A percentile compares a stretch with the other conserved stretches of the same genome.
Evolutionary conservation across 2,113 vertebrate genomes (phyloP).

Genomic region (Poicephalus meyeri): DNA sequence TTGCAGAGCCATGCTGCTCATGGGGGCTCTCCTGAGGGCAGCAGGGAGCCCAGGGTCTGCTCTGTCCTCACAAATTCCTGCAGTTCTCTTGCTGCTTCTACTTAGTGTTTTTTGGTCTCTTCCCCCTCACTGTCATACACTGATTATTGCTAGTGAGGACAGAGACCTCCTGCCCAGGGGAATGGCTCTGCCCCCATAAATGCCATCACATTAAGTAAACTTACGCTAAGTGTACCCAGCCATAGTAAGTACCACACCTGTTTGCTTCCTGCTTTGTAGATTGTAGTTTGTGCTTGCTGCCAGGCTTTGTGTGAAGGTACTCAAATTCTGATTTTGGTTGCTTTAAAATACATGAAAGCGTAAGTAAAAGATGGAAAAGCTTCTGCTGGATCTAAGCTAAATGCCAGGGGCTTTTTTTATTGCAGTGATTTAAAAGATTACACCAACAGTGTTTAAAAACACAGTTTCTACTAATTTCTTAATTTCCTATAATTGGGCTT

Average conservation of each 20-base stretch:
- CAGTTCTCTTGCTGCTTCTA: constrained; percentile 45
- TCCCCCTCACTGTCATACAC: neutral
- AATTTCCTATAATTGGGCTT: neutral
- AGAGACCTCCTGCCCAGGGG: constrained; percentile 67
- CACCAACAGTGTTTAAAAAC: neutral
- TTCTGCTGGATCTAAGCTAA: neutral
- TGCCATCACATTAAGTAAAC: constrained; percentile 74
- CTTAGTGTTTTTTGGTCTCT: constrained; percentile 32
- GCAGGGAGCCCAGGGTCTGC: neutral
- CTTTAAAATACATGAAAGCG: neutral
- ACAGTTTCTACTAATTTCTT: neutral
- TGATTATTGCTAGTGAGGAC: constrained; percentile 61
- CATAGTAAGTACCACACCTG: constrained; percentile 76
- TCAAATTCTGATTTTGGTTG: neutral
- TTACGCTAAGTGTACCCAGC: constrained; percentile 76
- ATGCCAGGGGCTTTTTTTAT: neutral
- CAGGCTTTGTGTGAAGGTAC: neutral
- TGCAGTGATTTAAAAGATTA: neutral
- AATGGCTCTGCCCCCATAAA: constrained; percentile 71
- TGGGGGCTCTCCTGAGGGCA: neutral
- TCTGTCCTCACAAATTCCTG: neutral
- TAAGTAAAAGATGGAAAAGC: neutral
- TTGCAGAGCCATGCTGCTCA: neutral
- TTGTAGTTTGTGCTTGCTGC: constrained; percentile 3
- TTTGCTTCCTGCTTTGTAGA: constrained; percentile 32